These are phyloP conservation scores for Pristis pectinata DNA, from an alignment of 2,797 vertebrate species.

Conservation along the genomic window DNA sequence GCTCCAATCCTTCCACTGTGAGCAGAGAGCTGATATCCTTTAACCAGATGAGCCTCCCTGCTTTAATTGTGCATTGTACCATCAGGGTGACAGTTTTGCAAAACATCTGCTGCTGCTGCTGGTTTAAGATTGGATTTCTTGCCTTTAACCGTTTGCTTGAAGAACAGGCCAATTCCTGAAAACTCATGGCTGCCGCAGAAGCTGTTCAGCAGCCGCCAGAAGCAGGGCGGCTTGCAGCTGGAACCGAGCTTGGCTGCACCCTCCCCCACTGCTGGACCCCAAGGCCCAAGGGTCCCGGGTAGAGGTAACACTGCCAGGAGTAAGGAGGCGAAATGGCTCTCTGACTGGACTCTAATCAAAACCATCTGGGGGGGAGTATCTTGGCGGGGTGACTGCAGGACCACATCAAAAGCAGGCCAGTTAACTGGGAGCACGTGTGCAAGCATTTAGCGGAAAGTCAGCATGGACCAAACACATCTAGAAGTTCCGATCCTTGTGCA, in stretches of 20 bases:
- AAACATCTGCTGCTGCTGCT: background rate
- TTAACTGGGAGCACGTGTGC: background rate
- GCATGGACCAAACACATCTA: background rate
- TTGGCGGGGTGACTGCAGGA: background rate
- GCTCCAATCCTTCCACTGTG: background rate
- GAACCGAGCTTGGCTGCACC: background rate
- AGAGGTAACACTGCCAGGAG: background rate
- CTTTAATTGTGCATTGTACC: too few species aligned
- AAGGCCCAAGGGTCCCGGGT: background rate
- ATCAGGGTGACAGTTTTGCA: background rate
- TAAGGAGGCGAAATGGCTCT: background rate
- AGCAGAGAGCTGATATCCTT: background rate
- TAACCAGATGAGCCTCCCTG: background rate
- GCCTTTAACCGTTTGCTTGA: background rate
- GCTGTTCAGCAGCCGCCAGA: background rate
- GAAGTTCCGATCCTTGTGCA: background rate
- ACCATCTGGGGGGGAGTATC: background rate
- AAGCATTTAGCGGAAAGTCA: background rate
- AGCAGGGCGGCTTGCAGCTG: background rate
- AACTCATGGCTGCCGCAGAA: background rate
- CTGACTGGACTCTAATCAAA: conserved; percentile 24
- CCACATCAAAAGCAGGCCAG: conserved; percentile 8
- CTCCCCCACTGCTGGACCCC: background rate
- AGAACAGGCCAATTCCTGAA: background rate
- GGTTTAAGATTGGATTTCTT: background rate